These are phyloP conservation scores for Antheraea yamamai DNA, from an alignment of 2,888 invertebrate genomes.

Conservation along the genomic window DNA sequence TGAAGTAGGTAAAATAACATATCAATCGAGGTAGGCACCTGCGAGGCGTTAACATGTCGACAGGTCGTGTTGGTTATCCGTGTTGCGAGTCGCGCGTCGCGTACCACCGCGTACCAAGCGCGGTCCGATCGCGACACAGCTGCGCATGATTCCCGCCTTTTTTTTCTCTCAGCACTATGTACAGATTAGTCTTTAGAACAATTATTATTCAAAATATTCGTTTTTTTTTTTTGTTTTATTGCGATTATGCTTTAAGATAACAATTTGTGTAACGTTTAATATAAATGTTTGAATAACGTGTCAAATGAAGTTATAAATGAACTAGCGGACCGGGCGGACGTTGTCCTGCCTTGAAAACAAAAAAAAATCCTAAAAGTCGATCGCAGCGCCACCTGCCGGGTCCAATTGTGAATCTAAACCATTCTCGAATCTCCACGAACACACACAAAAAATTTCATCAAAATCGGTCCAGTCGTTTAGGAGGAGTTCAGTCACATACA, in stretches of 20 bases:
- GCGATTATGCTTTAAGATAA: not conserved
- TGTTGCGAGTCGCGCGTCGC: slow-evolving; percentile 30
- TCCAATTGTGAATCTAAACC: too few species aligned
- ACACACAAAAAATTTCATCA: too few species aligned
- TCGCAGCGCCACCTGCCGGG: too few species aligned
- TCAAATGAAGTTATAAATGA: too few species aligned
- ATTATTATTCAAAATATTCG: slow-evolving; percentile 32
- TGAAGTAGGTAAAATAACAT: slow-evolving; percentile 2
- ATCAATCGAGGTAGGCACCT: not conserved
- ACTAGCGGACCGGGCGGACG: too few species aligned
- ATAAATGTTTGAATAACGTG: too few species aligned
- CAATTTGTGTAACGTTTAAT: not conserved
- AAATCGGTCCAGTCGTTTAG: too few species aligned
- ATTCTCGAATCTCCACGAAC: too few species aligned
- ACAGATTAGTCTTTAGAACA: slow-evolving; percentile 48
- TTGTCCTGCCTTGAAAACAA: too few species aligned
- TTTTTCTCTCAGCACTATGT: slow-evolving; percentile 39
- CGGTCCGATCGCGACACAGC: slow-evolving; percentile 47
- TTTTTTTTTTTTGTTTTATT: too few species aligned
- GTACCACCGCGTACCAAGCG: slow-evolving; percentile 68
- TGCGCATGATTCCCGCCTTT: slow-evolving; percentile 50
- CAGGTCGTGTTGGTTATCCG: slow-evolving; percentile 20
- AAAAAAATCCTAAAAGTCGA: too few species aligned
- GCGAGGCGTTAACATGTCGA: slow-evolving; percentile 1
- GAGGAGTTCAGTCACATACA: too few species aligned